A percentile compares a stretch with the other conserved stretches of the same genome.
Evolutionary conservation across 92 coral and sea anemone genomes (phyloP).

Genomic region (Palythoa caribaeorum): DNA sequence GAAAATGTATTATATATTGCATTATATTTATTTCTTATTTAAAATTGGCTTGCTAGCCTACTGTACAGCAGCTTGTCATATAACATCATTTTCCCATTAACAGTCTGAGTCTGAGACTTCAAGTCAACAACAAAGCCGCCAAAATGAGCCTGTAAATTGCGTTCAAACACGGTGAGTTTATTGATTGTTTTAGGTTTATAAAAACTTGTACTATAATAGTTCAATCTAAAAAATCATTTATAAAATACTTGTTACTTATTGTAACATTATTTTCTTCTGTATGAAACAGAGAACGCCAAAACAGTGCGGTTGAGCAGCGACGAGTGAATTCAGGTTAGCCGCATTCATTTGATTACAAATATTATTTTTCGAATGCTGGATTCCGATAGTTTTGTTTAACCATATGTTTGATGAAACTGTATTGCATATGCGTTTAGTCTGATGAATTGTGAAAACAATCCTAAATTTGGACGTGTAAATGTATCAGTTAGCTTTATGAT

Average conservation of each 20-base stretch:
- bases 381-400: constrained; percentile 72
- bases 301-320: constrained; percentile 78
- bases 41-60: constrained; percentile 62
- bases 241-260: constrained; percentile 68
- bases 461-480: constrained; percentile 62
- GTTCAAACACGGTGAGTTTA: constrained; percentile 77
- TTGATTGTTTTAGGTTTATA: constrained; percentile 73
- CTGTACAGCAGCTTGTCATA: constrained; percentile 60
- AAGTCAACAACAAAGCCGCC: constrained; percentile 76
- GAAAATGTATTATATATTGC: constrained; percentile 73
- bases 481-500: constrained; percentile 69
- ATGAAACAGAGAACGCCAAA: constrained; percentile 79
- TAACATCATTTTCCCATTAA: constrained; percentile 67
- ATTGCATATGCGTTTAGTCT: constrained; percentile 65
- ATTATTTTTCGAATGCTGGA: constrained; percentile 69
- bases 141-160: constrained; percentile 66
- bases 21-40: constrained; percentile 64
- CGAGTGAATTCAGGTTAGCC: constrained; percentile 76
- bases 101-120: constrained; percentile 73
- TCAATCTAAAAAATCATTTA: constrained; percentile 68
- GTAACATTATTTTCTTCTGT: constrained; percentile 73
- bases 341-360: constrained; percentile 67
- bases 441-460: constrained; percentile 66
- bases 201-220: constrained; percentile 64
- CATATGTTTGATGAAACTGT: constrained; percentile 66